Evolutionary conservation across 2,888 invertebrate species (phyloP).

Genomic region (Scrobipalpa atriplicella): DNA sequence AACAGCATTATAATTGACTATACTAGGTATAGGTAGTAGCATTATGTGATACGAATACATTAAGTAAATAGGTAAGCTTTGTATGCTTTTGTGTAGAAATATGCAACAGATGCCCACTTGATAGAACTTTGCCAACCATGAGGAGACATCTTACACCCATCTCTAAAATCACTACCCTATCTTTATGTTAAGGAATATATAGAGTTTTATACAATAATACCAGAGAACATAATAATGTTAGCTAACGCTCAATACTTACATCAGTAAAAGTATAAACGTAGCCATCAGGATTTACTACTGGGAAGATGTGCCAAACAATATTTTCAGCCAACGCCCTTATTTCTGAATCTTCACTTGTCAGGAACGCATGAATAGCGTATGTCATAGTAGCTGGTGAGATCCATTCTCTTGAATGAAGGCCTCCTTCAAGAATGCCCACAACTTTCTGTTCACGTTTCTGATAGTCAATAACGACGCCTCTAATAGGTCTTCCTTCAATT

Average conservation of each 20-base stretch:
- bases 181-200: too few species aligned
- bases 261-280: conserved; percentile 84
- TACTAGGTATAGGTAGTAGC: too few species aligned
- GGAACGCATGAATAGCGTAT: conserved; percentile 86
- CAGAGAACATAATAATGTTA: too few species aligned
- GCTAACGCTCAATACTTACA: conserved; percentile 81
- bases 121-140: too few species aligned
- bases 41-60: too few species aligned
- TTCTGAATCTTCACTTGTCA: conserved; percentile 80
- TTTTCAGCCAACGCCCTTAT: conserved; percentile 82
- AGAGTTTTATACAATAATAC: too few species aligned
- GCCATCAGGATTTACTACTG: conserved; percentile 89
- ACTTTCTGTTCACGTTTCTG: conserved; percentile 41
- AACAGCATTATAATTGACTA: conserved; percentile 45
- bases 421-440: conserved; percentile 66
- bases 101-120: too few species aligned
- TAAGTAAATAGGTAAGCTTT: too few species aligned
- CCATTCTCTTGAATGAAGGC: conserved; percentile 91
- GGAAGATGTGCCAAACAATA: conserved; percentile 90
- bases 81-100: too few species aligned
- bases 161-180: too few species aligned
- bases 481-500: conserved; percentile 69
- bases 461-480: conserved; percentile 71
- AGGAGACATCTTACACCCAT: too few species aligned
- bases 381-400: conserved; percentile 85